Conservation (phyloP, 2,113 vertebrate genomes). For the Atlantisia rogersi region DNA sequence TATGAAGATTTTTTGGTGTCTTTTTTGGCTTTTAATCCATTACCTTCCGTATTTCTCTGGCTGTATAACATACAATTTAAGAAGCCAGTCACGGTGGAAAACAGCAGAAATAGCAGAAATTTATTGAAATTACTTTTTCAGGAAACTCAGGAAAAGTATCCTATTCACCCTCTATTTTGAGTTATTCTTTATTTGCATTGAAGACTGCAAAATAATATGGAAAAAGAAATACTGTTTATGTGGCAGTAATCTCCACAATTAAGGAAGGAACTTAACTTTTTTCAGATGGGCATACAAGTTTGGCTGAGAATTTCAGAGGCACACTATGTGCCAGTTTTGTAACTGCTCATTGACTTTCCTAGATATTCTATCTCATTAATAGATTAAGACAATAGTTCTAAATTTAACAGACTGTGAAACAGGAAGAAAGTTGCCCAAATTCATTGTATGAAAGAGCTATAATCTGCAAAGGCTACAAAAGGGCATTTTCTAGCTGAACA, state of each 20-base stretch:
- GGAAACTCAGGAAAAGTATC: not conserved
- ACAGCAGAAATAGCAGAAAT: not conserved
- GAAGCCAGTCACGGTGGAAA: not conserved
- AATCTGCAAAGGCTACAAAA: constrained; percentile 77
- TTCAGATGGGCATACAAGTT: not conserved
- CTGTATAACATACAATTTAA: not conserved
- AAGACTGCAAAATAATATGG: not conserved
- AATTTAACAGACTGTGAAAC: constrained; percentile 78
- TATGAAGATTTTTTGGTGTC: not conserved
- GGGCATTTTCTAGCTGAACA: constrained; percentile 72
- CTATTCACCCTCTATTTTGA: not conserved
- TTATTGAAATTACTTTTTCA: not conserved
- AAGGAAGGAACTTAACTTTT: not conserved
- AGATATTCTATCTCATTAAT: constrained; percentile 66
- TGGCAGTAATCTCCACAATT: not conserved
- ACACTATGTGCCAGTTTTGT: constrained; percentile 36
- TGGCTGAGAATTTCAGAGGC: not conserved
- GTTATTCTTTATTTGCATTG: constrained; percentile 3
- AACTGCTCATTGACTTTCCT: constrained; percentile 67
- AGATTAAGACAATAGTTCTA: constrained; percentile 75
- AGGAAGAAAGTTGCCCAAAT: constrained; percentile 75
- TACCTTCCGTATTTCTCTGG: not conserved
- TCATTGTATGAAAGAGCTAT: constrained; percentile 70
- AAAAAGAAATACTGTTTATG: not conserved
- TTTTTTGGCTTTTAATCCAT: not conserved